Percentiles rank a stretch among this genome's conserved stretches.
Conservation (phyloP, 2,113 vertebrate genomes). For the Carassius carassius region DNA sequence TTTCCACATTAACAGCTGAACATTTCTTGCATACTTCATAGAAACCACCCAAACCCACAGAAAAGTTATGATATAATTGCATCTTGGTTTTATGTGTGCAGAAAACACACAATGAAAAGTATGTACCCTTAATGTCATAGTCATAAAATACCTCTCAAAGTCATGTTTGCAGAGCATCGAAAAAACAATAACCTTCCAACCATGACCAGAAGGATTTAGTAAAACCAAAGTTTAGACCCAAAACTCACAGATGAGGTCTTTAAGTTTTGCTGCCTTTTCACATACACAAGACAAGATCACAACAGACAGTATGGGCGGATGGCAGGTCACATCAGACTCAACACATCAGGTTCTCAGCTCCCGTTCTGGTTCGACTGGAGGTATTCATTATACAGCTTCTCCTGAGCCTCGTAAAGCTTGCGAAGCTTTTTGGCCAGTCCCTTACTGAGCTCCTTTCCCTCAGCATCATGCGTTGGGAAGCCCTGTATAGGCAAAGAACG, state of each 20-base stretch:
- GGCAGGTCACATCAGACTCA: neutral
- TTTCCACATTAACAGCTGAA: neutral
- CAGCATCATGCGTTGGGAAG: constrained; percentile 89
- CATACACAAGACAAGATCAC: constrained; percentile 23
- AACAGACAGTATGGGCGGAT: constrained; percentile 46
- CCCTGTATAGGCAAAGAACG: constrained; percentile 74
- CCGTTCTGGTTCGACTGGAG: constrained; percentile 80
- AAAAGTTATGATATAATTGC: constrained; percentile 2
- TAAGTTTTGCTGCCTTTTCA: constrained; percentile 28
- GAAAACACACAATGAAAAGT: neutral
- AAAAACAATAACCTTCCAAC: constrained; percentile 26
- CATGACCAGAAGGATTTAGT: constrained; percentile 27
- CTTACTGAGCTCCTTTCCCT: constrained; percentile 95
- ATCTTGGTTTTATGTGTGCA: constrained; percentile 23
- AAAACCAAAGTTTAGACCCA: constrained; percentile 7
- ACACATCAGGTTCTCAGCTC: constrained; percentile 65
- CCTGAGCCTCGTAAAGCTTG: constrained; percentile 89
- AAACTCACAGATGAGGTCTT: constrained; percentile 22
- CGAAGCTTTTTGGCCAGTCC: constrained; percentile 91
- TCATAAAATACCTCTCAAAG: constrained; percentile 20
- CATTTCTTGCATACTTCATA: neutral
- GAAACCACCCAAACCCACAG: neutral
- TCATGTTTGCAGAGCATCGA: neutral
- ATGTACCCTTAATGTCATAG: neutral
- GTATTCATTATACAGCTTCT: constrained; percentile 87